phyloP scores from a whole-genome alignment of 2,888 invertebrate species.

The Incurvaria masculella region DNA sequence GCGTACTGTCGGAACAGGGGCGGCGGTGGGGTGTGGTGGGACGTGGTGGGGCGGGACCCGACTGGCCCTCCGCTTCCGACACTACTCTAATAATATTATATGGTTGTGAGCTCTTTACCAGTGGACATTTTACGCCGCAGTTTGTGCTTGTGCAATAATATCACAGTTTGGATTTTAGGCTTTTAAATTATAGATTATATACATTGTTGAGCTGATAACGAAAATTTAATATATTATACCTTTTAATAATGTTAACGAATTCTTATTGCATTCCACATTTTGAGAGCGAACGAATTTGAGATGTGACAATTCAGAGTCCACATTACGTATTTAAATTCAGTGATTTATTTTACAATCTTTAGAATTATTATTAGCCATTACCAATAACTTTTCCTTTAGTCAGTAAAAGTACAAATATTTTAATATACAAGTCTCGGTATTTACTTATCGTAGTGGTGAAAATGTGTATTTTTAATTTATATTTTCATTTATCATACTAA shows the following conservation, averaged over 20 bases:
- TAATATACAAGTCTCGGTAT: constrained; percentile 60
- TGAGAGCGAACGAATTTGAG: constrained; percentile 55
- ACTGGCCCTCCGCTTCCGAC: neutral
- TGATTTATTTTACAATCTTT: constrained; percentile 52
- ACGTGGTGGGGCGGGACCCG: neutral
- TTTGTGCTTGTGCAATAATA: constrained; percentile 60
- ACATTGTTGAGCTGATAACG: constrained; percentile 62
- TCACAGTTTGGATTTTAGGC: constrained; percentile 60
- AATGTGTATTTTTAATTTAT: constrained; percentile 49
- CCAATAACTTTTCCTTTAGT: constrained; percentile 68
- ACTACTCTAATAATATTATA: constrained; percentile 31
- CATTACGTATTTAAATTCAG: constrained; percentile 39
- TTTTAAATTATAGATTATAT: constrained; percentile 62
- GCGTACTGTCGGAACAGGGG: neutral
- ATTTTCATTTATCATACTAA: constrained; percentile 23
- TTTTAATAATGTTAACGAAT: constrained; percentile 60
- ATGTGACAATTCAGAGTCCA: constrained; percentile 53
- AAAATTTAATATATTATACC: constrained; percentile 61
- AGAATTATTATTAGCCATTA: constrained; percentile 53
- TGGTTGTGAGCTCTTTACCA: constrained; percentile 58
- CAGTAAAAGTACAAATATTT: constrained; percentile 83
- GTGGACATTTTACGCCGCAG: constrained; percentile 53
- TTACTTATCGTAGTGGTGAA: constrained; percentile 56
- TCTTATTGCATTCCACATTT: constrained; percentile 59
- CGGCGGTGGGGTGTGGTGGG: neutral